Conservation (phyloP, 2,113 vertebrate species). For the Antigone vipio region DNA sequence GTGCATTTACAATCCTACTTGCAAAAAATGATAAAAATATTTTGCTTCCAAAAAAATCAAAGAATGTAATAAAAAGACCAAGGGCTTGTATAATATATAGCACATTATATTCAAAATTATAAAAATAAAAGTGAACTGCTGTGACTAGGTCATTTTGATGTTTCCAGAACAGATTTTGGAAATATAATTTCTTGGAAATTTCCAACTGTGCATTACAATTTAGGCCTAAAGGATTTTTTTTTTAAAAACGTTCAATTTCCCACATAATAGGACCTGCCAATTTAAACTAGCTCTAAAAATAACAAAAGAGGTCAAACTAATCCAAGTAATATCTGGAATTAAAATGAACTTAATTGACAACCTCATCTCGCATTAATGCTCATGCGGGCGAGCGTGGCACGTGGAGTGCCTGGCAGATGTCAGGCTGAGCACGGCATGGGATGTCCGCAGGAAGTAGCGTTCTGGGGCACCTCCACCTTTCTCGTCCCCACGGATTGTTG, state of each 20-base stretch:
- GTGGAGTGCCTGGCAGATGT: neutral
- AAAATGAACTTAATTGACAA: neutral
- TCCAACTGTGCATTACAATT: conserved; percentile 20
- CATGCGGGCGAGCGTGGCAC: neutral
- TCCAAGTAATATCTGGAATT: neutral
- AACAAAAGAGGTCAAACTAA: neutral
- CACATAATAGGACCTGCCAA: neutral
- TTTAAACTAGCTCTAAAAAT: conserved; percentile 35
- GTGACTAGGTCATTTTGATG: neutral
- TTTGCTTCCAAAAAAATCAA: neutral
- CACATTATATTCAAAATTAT: neutral
- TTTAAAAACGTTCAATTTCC: neutral
- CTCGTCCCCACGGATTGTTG: neutral
- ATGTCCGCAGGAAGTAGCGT: neutral
- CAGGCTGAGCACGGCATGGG: neutral
- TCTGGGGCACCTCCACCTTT: neutral
- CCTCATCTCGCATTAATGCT: neutral
- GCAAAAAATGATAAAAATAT: neutral
- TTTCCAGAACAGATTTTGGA: conserved; percentile 34
- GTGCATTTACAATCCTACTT: neutral
- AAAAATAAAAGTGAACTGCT: neutral
- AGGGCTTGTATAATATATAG: neutral
- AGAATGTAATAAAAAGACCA: neutral
- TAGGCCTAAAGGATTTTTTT: neutral
- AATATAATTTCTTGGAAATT: conserved; percentile 32